Base-by-base conservation (phyloP, 2,888 invertebrate species). In the Hecatera dysodea region DNA sequence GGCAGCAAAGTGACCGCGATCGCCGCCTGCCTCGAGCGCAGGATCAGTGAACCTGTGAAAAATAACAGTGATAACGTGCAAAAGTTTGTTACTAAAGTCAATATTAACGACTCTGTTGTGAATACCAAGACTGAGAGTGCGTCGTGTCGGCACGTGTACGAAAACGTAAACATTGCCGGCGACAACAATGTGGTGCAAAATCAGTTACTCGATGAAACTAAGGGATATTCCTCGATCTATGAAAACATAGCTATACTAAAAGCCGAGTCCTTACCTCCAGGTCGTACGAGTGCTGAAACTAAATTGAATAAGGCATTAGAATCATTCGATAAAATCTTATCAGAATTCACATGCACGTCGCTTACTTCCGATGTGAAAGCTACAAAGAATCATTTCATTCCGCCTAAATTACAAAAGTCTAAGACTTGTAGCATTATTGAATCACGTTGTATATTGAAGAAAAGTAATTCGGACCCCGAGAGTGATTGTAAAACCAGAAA, bases 401-500 rank as follows among this genome's bases (percentile, higher is more conserved):
- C 96, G 62, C 97, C 97, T 57, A 97, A 96, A 90, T 90, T 97
- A 82, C 96, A 97, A 85, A 97, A 97, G 89, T 97, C 97, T 1
- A 97, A 97, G 88, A 97, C 97, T 82, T 97, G 97, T 89, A 97
- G 97, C 87, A 97, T 97, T 72, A 97, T 97, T 66, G 97, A 97
- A 90, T 97, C 97, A 0, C 96, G 97, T 75, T 97, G 97, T 88
- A 97, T 97, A 82, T 90, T 97, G 63, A 97, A 97, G 88, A 97
- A 97, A 88, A 92, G 95, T 15, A 94, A 94, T 84, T 96, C 96
- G 6, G 94, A 95, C 84, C 93, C 96, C 0, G 90, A 94, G 72
- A 90, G 90, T 81, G 90, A 92, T 75, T 88, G 84, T 77, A 92
- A 90, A 85, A 81, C 87, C 62, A 89, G 93, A 67, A 93, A 90